Base-by-base conservation (phyloP, 2,888 invertebrate species). In the Apantesis nais region DNA sequence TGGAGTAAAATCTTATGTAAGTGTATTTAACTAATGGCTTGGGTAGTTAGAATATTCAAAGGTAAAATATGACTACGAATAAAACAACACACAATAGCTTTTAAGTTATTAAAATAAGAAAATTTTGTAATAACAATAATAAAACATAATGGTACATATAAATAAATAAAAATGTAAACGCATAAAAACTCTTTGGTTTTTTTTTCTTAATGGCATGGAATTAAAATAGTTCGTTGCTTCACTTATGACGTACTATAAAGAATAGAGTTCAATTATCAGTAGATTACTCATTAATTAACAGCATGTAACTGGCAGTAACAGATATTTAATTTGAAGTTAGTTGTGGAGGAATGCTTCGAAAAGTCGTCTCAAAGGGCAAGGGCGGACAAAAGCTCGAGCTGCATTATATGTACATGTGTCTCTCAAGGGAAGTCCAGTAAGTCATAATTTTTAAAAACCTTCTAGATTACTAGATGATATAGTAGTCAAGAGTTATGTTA, bases 311-410 rank as follows among this genome's bases (percentile, higher is more conserved):
- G 71, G 62, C 68, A 67, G 31, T 72, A 67, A 22, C 72, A 63
- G 72, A 73, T 75, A 71, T 75, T 78, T 79, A 37, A 80, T 82
- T 82, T 77, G 71, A 80, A 82, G 78, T 78, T 80, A 83, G 84
- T 85, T 78, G 80, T 74, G 75, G 72, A 76, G 83, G 83, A 82
- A 88, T 83, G 80, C 81, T 79, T 76, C 69, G 77, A 77, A 81
- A 80, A 82, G 85, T 76, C 80, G 78, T 79, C 80, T 7, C 41
- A 85, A 84, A 86, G 85, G 79, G 82, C 85, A 85, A 82, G 82
- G 82, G 83, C 78, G 81, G 77, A 73, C 76, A 70, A 74, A 74
- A 75, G 77, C 74, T 74, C 66, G 25, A 14, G 34, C 11, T 22
- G 44, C 39, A 39, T 62, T 55, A 48, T 31, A 62, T 16, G 39